Evolutionary conservation across 2,797 vertebrate genomes (phyloP).

Genomic region (Synaphobranchus kaupii): DNA sequence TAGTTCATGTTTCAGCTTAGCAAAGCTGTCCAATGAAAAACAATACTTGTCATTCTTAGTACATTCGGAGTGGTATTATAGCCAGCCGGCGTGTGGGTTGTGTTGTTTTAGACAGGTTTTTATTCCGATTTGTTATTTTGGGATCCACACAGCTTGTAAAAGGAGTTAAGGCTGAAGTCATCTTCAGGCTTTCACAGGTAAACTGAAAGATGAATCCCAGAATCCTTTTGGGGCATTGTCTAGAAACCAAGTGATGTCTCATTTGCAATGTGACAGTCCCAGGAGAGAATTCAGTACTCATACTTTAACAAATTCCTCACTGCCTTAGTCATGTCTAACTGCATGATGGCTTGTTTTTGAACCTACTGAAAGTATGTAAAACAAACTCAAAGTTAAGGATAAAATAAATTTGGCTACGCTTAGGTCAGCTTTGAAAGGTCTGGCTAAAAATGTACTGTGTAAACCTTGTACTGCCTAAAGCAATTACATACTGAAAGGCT

Average conservation of each 20-base stretch:
- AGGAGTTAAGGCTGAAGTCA: background rate
- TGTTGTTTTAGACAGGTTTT: background rate
- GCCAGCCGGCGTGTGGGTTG: background rate
- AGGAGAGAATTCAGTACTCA: background rate
- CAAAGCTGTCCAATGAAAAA: background rate
- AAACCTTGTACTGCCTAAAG: background rate
- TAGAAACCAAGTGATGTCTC: background rate
- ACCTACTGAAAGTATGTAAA: background rate
- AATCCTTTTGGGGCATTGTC: constrained; percentile 9
- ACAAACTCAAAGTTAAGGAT: background rate
- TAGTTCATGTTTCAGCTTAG: background rate
- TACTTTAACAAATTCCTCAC: constrained; percentile 2
- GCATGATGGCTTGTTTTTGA: background rate
- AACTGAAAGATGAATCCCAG: constrained; percentile 15
- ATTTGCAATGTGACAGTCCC: background rate
- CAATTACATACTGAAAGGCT: background rate
- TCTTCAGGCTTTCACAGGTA: background rate
- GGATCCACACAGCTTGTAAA: background rate
- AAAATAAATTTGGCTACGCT: background rate
- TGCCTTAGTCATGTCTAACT: background rate
- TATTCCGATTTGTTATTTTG: background rate
- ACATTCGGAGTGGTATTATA: background rate
- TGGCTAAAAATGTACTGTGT: background rate
- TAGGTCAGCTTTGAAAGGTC: background rate
- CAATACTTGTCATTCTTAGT: background rate